phyloP scores from a whole-genome alignment of 2,888 invertebrate species.

The Drosophila mayaguana region DNA sequence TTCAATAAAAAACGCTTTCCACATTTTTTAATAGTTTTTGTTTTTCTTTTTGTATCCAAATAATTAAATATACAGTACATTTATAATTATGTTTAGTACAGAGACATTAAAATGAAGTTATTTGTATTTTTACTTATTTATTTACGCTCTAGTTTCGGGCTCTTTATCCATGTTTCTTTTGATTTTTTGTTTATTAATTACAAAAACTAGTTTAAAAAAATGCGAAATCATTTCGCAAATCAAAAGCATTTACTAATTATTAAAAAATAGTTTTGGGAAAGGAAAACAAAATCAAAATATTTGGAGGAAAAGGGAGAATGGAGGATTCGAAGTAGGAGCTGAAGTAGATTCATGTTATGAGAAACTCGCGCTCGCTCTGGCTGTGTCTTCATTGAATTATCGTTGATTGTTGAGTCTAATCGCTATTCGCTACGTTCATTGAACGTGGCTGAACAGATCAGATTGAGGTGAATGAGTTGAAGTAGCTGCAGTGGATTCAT shows the following conservation, averaged over 20 bases:
- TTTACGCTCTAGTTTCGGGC: constrained; percentile 76
- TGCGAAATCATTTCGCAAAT: constrained; percentile 61
- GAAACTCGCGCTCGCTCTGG: not conserved
- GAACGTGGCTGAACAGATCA: constrained; percentile 78
- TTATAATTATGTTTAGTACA: constrained; percentile 76
- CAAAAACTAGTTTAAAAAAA: constrained; percentile 82
- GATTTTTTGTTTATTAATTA: constrained; percentile 65
- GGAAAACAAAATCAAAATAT: constrained; percentile 38
- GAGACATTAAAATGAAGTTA: constrained; percentile 73
- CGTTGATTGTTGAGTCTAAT: constrained; percentile 48
- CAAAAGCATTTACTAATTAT: constrained; percentile 71
- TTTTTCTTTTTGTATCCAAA: constrained; percentile 67
- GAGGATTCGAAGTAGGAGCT: not conserved
- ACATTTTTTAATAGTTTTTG: constrained; percentile 20
- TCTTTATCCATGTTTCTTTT: constrained; percentile 29
- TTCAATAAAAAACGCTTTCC: constrained; percentile 49
- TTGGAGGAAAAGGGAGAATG: not conserved
- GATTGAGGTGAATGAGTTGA: constrained; percentile 37
- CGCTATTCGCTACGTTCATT: constrained; percentile 86
- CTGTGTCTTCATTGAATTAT: not conserved
- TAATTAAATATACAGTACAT: constrained; percentile 82
- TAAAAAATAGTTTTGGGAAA: constrained; percentile 29
- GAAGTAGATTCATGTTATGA: constrained; percentile 14
- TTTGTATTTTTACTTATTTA: constrained; percentile 56
- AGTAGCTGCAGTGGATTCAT: constrained; percentile 5